Evolutionary conservation across 2,113 vertebrate species (phyloP).

Genomic region (Oreotragus oreotragus): DNA sequence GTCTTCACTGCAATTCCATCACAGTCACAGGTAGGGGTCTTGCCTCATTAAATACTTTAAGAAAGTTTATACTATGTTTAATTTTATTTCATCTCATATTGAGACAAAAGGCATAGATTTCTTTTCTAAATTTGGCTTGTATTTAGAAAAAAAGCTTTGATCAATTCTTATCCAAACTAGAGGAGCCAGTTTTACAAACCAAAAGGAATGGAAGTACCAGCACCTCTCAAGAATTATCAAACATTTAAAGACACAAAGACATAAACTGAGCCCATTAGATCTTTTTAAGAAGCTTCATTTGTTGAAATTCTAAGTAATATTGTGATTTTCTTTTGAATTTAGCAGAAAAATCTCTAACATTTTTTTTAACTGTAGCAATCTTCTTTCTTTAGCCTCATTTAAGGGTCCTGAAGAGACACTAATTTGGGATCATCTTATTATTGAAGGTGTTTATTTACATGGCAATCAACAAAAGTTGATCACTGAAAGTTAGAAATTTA

Average conservation of each 20-base stretch:
- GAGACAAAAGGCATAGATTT: background rate
- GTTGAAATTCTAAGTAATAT: background rate
- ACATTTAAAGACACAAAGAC: background rate
- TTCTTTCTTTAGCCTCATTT: background rate
- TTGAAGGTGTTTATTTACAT: background rate
- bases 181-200: background rate
- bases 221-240: background rate
- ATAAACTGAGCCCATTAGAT: background rate
- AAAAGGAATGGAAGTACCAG: background rate
- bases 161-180: background rate
- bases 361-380: background rate
- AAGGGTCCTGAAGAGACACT: background rate
- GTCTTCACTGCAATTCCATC: background rate
- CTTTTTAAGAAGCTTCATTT: background rate
- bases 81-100: background rate
- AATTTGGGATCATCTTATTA: background rate
- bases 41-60: background rate
- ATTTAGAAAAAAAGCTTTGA: background rate
- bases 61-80: background rate
- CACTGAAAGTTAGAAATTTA: background rate
- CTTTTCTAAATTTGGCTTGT: background rate
- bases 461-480: background rate
- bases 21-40: background rate
- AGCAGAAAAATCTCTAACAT: background rate
- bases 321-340: background rate